Percentiles rank a stretch among this genome's conserved stretches.
Evolutionary conservation across 2,888 invertebrate species (phyloP).

Genomic region (Rhaphigaster nebulosa): DNA sequence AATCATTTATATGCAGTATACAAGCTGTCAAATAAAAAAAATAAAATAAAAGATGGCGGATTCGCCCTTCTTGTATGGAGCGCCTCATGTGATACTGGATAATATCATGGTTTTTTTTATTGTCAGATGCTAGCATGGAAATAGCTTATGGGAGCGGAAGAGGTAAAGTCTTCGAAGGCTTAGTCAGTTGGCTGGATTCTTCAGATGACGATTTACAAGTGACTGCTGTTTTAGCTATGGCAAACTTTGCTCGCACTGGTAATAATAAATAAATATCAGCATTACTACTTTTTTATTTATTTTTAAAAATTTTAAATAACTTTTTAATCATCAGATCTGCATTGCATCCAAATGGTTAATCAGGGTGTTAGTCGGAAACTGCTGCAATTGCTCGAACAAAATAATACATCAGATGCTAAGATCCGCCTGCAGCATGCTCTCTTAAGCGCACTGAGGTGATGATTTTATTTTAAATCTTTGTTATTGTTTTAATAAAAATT

Average conservation of each 20-base stretch:
- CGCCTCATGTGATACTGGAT: too few species aligned
- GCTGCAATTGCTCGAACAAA: slow-evolving; percentile 70
- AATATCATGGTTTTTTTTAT: too few species aligned
- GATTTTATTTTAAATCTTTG: neutral
- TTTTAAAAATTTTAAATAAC: too few species aligned
- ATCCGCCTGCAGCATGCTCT: slow-evolving; percentile 80
- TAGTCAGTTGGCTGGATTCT: slow-evolving; percentile 84
- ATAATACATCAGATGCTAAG: slow-evolving; percentile 75
- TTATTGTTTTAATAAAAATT: neutral
- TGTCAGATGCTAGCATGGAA: slow-evolving; percentile 88
- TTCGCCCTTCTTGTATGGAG: too few species aligned
- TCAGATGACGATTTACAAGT: slow-evolving; percentile 81
- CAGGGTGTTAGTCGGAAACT: slow-evolving; percentile 81
- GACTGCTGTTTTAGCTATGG: slow-evolving; percentile 88
- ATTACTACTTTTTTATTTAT: neutral
- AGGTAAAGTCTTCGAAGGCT: slow-evolving; percentile 80
- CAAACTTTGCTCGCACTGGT: slow-evolving; percentile 88
- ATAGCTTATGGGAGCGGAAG: slow-evolving; percentile 82
- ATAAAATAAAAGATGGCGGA: too few species aligned
- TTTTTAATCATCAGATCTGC: slow-evolving; percentile 73
- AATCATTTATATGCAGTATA: too few species aligned
- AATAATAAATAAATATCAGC: slow-evolving; percentile 28
- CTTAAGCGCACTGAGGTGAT: slow-evolving; percentile 77
- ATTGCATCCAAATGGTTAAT: slow-evolving; percentile 87
- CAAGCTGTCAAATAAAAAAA: too few species aligned